These are phyloP conservation scores for Gambelia wislizenii DNA, from an alignment of 2,797 vertebrate species.

Conservation along the genomic window DNA sequence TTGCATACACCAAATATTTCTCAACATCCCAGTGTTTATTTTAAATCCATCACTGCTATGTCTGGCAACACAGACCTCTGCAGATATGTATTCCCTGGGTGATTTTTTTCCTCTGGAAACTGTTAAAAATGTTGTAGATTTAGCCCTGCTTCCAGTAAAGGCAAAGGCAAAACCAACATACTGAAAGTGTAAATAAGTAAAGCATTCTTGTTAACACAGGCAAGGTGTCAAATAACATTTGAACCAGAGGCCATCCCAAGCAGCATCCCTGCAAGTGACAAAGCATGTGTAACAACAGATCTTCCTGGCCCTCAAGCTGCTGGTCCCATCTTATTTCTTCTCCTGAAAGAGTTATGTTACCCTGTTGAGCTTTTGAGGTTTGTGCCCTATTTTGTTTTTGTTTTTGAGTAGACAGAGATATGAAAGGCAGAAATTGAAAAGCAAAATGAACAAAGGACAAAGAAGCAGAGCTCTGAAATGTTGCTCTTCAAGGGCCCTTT, in stretches of 20 bases:
- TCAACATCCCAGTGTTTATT: slow-evolving; percentile 78
- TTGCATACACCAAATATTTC: slow-evolving; percentile 80
- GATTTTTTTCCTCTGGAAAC: slow-evolving; percentile 55
- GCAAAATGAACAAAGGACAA: neutral
- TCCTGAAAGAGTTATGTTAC: neutral
- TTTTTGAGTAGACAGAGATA: too few relatives aligned
- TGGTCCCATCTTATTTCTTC: neutral
- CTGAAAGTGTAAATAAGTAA: slow-evolving; percentile 50
- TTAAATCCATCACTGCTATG: slow-evolving; percentile 72
- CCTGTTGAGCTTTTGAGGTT: neutral
- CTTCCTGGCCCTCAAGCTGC: neutral
- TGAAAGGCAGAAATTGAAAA: neutral
- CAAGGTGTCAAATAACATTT: slow-evolving; percentile 1
- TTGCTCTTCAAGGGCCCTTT: too few relatives aligned
- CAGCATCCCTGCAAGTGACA: slow-evolving; percentile 4
- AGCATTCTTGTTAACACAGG: slow-evolving; percentile 28
- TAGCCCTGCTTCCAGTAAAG: slow-evolving; percentile 30
- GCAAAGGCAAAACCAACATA: slow-evolving; percentile 40
- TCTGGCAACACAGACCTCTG: slow-evolving; percentile 71
- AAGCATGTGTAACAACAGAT: neutral
- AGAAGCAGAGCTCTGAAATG: neutral
- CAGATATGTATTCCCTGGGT: slow-evolving; percentile 67
- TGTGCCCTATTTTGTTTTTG: neutral
- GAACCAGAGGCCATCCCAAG: slow-evolving; percentile 10
- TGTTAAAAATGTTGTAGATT: slow-evolving; percentile 39